These are phyloP conservation scores for Luffia ferchaultella DNA, from an alignment of 2,888 invertebrate genomes.

Conservation along the genomic window DNA sequence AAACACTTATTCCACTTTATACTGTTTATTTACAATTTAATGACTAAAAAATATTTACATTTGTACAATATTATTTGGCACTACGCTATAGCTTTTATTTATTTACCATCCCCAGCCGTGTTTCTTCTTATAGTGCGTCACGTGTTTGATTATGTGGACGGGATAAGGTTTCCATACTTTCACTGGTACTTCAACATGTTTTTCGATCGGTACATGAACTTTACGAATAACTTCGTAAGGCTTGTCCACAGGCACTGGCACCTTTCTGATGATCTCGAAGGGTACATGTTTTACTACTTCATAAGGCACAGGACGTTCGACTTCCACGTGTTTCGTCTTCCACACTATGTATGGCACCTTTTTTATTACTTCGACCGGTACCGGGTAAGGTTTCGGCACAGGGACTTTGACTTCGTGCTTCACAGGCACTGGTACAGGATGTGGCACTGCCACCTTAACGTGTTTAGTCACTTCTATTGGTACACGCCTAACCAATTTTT, in stretches of 20 bases:
- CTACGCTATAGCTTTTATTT: conserved; percentile 33
- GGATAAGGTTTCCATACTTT: conserved; percentile 56
- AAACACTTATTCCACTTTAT: too few species aligned
- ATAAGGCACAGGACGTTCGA: conserved; percentile 48
- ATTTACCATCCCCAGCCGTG: conserved; percentile 41
- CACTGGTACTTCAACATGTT: conserved; percentile 51
- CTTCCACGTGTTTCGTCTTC: conserved; percentile 49
- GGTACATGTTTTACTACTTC: conserved; percentile 50
- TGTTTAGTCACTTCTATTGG: conserved; percentile 55
- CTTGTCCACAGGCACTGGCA: conserved; percentile 45
- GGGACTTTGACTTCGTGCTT: conserved; percentile 48
- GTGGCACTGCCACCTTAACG: conserved; percentile 43
- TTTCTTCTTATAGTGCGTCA: conserved; percentile 56
- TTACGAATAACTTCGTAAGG: conserved; percentile 56
- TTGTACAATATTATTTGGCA: conserved; percentile 52
- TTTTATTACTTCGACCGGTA: conserved; percentile 49
- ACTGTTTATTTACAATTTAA: conserved; percentile 20
- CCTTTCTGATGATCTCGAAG: conserved; percentile 48
- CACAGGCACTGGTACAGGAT: conserved; percentile 45
- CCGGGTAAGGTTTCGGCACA: conserved; percentile 55
- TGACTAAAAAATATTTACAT: conserved; percentile 25
- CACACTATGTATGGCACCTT: conserved; percentile 54
- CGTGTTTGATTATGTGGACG: conserved; percentile 55
- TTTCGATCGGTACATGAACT: conserved; percentile 46
- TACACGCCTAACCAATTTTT: conserved; percentile 48